These are phyloP conservation scores for Mesoligia furuncula DNA, from an alignment of 2,888 invertebrate genomes.

Conservation along the genomic window DNA sequence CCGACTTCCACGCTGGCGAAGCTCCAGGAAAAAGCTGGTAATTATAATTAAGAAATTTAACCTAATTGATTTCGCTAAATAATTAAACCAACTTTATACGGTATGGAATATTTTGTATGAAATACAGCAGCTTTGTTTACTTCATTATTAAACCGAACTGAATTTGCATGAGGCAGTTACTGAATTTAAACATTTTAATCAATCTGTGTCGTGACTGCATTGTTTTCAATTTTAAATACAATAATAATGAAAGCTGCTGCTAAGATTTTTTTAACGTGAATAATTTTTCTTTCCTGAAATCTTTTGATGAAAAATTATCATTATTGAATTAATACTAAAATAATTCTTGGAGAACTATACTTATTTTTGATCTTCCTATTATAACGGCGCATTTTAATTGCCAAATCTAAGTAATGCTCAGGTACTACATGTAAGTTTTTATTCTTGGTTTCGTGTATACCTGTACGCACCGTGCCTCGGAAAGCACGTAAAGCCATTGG, in stretches of 20 bases:
- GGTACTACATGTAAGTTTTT: background rate
- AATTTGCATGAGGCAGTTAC: slow-evolving; percentile 34
- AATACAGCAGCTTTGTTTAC: slow-evolving; percentile 21
- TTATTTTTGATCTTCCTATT: background rate
- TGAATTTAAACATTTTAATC: slow-evolving; percentile 18
- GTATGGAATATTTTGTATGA: slow-evolving; percentile 3
- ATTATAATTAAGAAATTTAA: background rate
- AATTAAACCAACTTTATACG: background rate
- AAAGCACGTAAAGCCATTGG: too few species aligned
- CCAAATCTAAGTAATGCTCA: background rate
- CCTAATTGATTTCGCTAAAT: slow-evolving; percentile 9
- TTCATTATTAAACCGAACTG: slow-evolving; percentile 33
- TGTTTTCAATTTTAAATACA: slow-evolving; percentile 27
- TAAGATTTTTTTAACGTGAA: background rate
- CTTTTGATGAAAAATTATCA: background rate
- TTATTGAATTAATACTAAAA: background rate
- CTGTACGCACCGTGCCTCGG: too few species aligned
- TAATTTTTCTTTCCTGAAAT: background rate
- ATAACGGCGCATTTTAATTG: background rate
- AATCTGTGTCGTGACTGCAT: slow-evolving; percentile 6
- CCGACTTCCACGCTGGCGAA: background rate
- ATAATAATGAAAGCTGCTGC: background rate
- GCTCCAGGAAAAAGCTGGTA: background rate
- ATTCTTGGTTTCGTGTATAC: background rate
- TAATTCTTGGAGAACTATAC: background rate